Evolutionary conservation across 2,113 vertebrate genomes (phyloP).

Genomic region (crab-eating macaque (Macaca fascicularis)): DNA sequence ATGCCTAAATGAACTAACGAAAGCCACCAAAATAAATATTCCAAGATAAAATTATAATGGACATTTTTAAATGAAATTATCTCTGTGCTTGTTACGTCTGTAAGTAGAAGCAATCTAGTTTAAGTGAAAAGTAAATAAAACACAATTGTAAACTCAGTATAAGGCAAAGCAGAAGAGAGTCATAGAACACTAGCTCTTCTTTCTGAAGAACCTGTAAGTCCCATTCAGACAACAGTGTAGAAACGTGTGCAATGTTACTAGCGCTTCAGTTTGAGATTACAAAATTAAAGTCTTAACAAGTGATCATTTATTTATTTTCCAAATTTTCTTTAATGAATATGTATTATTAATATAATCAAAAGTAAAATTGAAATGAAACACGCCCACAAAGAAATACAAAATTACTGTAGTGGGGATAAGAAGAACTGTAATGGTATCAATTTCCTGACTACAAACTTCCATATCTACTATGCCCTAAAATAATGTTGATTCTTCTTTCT

Average conservation of each 20-base stretch:
- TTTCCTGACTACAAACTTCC: background rate
- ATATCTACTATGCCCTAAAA: background rate
- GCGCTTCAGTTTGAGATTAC: background rate
- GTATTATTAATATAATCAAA: background rate
- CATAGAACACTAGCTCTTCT: background rate
- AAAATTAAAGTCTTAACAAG: background rate
- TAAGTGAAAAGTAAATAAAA: slow-evolving; percentile 27
- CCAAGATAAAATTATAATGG: slow-evolving; percentile 20
- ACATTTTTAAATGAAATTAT: background rate
- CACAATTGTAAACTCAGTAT: background rate
- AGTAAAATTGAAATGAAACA: background rate
- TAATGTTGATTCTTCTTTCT: background rate
- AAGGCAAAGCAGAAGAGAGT: background rate
- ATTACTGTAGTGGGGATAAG: background rate
- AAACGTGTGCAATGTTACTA: background rate
- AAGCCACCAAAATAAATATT: slow-evolving; percentile 17
- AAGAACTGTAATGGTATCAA: background rate
- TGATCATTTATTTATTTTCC: background rate
- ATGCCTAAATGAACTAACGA: background rate
- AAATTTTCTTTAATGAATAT: background rate
- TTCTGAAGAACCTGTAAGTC: background rate
- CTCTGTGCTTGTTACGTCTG: background rate
- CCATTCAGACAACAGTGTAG: background rate
- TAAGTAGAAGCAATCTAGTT: slow-evolving; percentile 5
- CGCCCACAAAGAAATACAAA: background rate